Conservation (phyloP, 2,797 vertebrate species). For the Linurgus olivaceus region DNA sequence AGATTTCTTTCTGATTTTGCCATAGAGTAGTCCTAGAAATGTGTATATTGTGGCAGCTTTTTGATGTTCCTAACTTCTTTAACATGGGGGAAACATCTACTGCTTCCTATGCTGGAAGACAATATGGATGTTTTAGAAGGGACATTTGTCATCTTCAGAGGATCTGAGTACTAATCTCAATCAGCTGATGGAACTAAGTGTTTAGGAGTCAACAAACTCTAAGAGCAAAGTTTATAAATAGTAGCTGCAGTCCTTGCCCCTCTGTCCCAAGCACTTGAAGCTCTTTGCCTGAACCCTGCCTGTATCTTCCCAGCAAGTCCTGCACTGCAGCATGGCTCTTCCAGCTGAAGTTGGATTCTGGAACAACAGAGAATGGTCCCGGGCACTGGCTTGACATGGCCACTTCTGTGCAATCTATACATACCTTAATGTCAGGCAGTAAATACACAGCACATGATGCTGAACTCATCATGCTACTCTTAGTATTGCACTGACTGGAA, state of each 20-base stretch:
- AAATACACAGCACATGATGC: not conserved
- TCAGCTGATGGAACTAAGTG: not conserved
- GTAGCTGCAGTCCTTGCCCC: not conserved
- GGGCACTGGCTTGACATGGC: not conserved
- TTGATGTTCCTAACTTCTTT: not conserved
- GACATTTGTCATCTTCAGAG: not conserved
- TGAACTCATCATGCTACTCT: not conserved
- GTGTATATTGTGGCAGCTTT: accelerated
- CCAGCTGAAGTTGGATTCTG: not conserved
- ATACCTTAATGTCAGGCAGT: not conserved
- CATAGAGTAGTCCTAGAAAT: not conserved
- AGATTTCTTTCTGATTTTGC: not conserved
- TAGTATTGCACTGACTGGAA: not conserved
- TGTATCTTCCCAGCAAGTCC: not conserved
- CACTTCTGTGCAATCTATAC: not conserved
- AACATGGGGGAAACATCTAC: not conserved
- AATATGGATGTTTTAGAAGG: not conserved
- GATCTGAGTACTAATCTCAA: not conserved
- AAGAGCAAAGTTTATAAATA: not conserved
- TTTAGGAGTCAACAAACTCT: not conserved
- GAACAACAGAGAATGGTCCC: not conserved
- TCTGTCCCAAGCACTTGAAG: not conserved
- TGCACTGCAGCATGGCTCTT: not conserved
- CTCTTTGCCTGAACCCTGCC: not conserved
- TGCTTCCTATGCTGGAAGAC: not conserved